Evolutionary conservation across 2,797 vertebrate species (phyloP).

Genomic region (Halcyon smyrnensis): DNA sequence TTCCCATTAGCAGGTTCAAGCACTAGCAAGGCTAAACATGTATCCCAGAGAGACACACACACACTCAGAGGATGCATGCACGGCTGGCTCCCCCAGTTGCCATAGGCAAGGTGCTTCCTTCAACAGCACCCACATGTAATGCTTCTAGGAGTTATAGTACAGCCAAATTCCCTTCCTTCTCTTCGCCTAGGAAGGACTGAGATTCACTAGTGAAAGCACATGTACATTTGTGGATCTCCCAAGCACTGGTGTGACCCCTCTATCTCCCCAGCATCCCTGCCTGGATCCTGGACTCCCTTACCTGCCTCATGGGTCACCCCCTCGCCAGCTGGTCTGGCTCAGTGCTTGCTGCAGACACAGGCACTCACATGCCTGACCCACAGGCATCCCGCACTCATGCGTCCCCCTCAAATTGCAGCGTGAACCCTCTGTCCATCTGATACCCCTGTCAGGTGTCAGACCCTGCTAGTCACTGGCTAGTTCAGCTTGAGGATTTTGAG

Average conservation of each 20-base stretch:
- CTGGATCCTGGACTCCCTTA: background rate
- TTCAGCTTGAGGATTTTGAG: background rate
- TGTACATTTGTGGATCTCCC: rapidly evolving
- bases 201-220: background rate
- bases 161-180: background rate
- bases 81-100: background rate
- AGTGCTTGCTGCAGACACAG: background rate
- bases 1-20: background rate
- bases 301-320: too few relatives aligned
- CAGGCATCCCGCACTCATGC: background rate
- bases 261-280: background rate
- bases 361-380: background rate
- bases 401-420: background rate
- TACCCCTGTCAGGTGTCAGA: background rate
- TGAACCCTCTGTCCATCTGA: background rate
- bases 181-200: background rate
- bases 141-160: background rate
- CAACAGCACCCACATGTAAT: rapidly evolving
- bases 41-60: too few relatives aligned
- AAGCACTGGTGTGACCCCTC: background rate
- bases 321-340: background rate
- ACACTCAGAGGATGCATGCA: rapidly evolving
- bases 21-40: background rate
- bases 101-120: background rate
- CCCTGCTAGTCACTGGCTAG: background rate